phyloP scores from a whole-genome alignment of 2,888 invertebrate genomes.

The Tinea semifulvella region DNA sequence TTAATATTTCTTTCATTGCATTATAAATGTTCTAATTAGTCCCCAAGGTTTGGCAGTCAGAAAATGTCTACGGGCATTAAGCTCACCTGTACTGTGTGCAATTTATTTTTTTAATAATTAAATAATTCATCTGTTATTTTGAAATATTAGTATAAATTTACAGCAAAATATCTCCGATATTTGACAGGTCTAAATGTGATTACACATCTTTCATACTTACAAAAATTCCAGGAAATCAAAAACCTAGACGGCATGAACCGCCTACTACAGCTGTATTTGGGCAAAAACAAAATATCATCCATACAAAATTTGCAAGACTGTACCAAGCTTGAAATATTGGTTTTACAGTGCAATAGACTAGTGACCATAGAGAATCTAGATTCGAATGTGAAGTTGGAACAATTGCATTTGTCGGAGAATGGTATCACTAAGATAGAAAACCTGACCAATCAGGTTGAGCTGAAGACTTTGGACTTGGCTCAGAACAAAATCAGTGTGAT shows the following conservation, averaged over 20 bases:
- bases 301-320: slow-evolving; percentile 84
- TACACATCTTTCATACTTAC: too few species aligned
- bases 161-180: too few species aligned
- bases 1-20: too few species aligned
- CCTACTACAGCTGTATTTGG: slow-evolving; percentile 84
- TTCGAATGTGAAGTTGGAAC: slow-evolving; percentile 75
- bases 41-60: too few species aligned
- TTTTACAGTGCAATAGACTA: slow-evolving; percentile 91
- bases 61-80: too few species aligned
- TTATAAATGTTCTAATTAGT: too few species aligned
- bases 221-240: slow-evolving; percentile 83
- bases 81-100: too few species aligned
- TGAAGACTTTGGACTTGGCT: slow-evolving; percentile 92
- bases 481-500: slow-evolving; percentile 85
- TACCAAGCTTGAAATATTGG: slow-evolving; percentile 78
- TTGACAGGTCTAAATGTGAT: too few species aligned
- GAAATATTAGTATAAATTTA: too few species aligned
- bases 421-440: slow-evolving; percentile 84
- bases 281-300: slow-evolving; percentile 93
- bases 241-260: slow-evolving; percentile 80
- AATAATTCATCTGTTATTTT: too few species aligned
- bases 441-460: slow-evolving; percentile 70
- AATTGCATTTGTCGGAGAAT: slow-evolving; percentile 94
- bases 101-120: too few species aligned
- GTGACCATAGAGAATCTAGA: slow-evolving; percentile 87